Evolutionary conservation across 2,113 vertebrate species (phyloP).

Genomic region (Symphodus melops): DNA sequence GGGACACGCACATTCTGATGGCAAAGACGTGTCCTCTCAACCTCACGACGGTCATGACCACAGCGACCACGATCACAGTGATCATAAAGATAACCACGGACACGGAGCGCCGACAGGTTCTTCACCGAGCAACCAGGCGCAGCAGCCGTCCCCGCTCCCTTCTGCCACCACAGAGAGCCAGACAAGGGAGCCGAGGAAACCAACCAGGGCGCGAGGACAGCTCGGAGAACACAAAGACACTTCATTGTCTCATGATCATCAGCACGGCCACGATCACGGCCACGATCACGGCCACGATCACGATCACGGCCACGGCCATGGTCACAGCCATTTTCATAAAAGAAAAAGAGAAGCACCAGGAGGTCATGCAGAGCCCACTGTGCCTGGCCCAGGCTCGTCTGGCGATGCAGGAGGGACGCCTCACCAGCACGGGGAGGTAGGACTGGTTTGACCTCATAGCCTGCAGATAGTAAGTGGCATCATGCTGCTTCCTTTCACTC

Average conservation of each 20-base stretch:
- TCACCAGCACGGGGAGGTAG: slow-evolving; percentile 83
- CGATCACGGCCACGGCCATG: slow-evolving; percentile 13
- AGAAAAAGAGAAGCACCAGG: slow-evolving; percentile 71
- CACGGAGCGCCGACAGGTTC: slow-evolving; percentile 28
- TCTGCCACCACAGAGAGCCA: slow-evolving; percentile 63
- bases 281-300: slow-evolving; percentile 3
- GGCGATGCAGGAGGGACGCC: slow-evolving; percentile 43
- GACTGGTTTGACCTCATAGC: background rate
- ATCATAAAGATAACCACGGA: slow-evolving; percentile 35
- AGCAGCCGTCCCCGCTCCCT: slow-evolving; percentile 42
- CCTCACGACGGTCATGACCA: slow-evolving; percentile 10
- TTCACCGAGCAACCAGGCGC: slow-evolving; percentile 6
- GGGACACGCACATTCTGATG: background rate
- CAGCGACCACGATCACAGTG: slow-evolving; percentile 23
- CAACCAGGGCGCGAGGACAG: slow-evolving; percentile 75
- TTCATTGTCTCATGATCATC: slow-evolving; percentile 11
- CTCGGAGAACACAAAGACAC: slow-evolving; percentile 78
- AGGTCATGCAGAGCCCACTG: background rate
- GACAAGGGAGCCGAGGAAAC: slow-evolving; percentile 78
- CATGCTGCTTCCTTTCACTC: background rate
- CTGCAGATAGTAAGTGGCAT: background rate
- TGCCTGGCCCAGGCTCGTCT: background rate
- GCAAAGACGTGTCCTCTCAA: slow-evolving; percentile 36
- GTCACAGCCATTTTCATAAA: slow-evolving; percentile 56
- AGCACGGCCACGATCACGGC: background rate